These are phyloP conservation scores for Corapipo altera DNA, from an alignment of 2,113 vertebrate species.

Conservation along the genomic window DNA sequence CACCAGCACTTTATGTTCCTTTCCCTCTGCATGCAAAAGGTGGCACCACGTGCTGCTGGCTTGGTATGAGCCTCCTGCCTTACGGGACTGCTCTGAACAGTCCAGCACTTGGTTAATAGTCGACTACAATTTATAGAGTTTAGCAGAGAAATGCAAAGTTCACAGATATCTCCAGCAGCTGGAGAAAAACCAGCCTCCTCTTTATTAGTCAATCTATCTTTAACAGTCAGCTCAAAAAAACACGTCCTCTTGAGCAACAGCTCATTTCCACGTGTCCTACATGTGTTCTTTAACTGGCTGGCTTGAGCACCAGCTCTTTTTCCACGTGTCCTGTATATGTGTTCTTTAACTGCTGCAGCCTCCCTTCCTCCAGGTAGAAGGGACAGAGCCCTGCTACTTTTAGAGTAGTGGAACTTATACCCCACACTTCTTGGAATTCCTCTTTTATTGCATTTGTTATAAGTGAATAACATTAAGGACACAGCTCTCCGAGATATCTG, in stretches of 20 bases:
- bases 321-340: background rate
- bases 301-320: background rate
- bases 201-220: background rate
- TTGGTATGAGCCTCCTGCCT: background rate
- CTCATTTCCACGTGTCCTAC: background rate
- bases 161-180: background rate
- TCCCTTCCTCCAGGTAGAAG: background rate
- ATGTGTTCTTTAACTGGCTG: accelerated
- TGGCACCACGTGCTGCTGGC: background rate
- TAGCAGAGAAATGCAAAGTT: constrained; percentile 36
- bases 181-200: background rate
- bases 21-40: background rate
- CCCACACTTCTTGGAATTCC: no score
- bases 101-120: background rate
- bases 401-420: background rate
- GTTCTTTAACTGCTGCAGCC: background rate
- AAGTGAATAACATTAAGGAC: accelerated
- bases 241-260: background rate
- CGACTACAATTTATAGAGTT: background rate
- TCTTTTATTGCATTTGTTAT: accelerated
- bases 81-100: background rate
- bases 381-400: background rate
- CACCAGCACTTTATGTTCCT: accelerated
- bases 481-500: no score
- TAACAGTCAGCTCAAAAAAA: background rate